A percentile compares a stretch with the other conserved stretches of the same genome.
Evolutionary conservation across 2,888 invertebrate genomes (phyloP).

Genomic region (Rhaphigaster nebulosa): DNA sequence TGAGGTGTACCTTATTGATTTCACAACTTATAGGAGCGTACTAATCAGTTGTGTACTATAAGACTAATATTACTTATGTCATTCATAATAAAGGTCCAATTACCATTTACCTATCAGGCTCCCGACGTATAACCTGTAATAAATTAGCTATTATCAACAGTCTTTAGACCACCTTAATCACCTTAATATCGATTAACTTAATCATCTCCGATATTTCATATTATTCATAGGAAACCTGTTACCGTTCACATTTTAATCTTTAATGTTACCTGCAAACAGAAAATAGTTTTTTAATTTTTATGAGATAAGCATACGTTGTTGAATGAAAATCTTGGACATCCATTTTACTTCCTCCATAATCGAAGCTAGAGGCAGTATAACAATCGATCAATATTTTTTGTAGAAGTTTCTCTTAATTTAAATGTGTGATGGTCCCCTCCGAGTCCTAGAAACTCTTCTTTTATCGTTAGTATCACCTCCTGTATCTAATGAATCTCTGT

Average conservation of each 20-base stretch:
- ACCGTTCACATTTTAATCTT: neutral
- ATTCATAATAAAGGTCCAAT: neutral
- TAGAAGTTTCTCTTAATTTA: too few relatives aligned
- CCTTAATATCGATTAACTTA: neutral
- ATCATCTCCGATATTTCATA: neutral
- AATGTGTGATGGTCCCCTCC: too few relatives aligned
- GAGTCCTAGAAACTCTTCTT: too few relatives aligned
- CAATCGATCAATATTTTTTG: too few relatives aligned
- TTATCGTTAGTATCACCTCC: too few relatives aligned
- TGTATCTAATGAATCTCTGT: too few relatives aligned
- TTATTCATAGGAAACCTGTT: slow-evolving; percentile 8
- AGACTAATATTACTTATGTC: neutral
- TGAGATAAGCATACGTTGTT: neutral
- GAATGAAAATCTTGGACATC: neutral
- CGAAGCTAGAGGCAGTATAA: too few relatives aligned
- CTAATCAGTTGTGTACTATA: neutral
- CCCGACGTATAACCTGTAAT: neutral
- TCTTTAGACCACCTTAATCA: neutral
- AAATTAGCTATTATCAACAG: neutral
- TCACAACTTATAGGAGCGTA: neutral
- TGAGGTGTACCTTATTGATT: neutral
- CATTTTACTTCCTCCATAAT: neutral
- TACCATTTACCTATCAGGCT: neutral
- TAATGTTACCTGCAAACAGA: neutral
- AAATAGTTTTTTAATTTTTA: neutral